Percentiles rank a stretch among this genome's conserved stretches.
Evolutionary conservation across 2,113 vertebrate genomes (phyloP).

Genomic region (Stegastes partitus): DNA sequence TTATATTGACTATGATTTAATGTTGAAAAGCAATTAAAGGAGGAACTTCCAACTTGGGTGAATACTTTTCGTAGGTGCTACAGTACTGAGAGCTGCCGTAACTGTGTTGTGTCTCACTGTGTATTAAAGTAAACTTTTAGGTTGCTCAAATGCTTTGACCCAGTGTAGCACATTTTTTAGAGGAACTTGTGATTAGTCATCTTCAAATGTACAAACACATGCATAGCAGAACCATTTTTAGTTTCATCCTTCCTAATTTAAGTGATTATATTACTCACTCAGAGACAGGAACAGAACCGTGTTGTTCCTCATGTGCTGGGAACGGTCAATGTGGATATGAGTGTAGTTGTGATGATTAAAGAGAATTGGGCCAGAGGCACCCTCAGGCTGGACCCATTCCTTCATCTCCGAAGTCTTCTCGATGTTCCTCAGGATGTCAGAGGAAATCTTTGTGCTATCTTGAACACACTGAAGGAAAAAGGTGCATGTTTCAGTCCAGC

Average conservation of each 20-base stretch:
- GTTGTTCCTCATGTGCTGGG: accelerated
- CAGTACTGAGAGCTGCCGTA: too few relatives aligned
- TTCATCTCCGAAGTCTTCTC: constrained; percentile 57
- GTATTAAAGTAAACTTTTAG: background rate
- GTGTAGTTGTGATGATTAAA: constrained; percentile 72
- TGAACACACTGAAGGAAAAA: constrained; percentile 59
- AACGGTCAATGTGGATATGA: constrained; percentile 63
- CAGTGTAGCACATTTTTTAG: too few relatives aligned
- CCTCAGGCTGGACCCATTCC: constrained; percentile 50
- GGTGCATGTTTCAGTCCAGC: background rate
- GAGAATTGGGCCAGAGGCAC: constrained; percentile 46
- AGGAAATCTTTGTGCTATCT: constrained; percentile 20
- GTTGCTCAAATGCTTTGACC: background rate
- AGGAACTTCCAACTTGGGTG: too few relatives aligned
- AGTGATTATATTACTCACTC: constrained; percentile 60
- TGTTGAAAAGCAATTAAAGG: too few relatives aligned
- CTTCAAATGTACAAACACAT: background rate
- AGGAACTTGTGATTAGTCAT: background rate
- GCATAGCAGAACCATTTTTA: background rate
- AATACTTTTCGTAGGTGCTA: too few relatives aligned
- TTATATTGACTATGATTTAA: too few relatives aligned
- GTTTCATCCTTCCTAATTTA: background rate
- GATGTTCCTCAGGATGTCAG: constrained; percentile 19
- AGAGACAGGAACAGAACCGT: constrained; percentile 74
- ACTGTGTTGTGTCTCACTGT: background rate